Percentiles rank a stretch among this genome's conserved stretches.
phyloP scores from a whole-genome alignment of 2,888 invertebrate species.

The Lasioglossum marginatum region DNA sequence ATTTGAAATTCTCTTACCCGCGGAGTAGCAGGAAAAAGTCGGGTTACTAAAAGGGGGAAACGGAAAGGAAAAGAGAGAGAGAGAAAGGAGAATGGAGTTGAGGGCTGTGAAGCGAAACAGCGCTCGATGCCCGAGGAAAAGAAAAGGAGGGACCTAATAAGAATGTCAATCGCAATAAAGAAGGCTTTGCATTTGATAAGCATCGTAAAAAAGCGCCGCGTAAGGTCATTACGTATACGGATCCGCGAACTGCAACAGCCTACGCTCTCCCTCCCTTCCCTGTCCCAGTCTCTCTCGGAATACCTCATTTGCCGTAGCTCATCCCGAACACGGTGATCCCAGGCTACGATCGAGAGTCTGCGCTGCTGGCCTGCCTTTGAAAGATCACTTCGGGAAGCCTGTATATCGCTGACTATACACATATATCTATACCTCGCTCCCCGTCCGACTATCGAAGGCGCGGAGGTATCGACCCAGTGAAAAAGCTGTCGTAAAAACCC shows the following conservation, averaged over 20 bases:
- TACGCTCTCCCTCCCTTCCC: slow-evolving; percentile 46
- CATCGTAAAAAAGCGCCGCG: slow-evolving; percentile 80
- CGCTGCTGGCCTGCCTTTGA: slow-evolving; percentile 49
- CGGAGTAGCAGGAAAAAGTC: slow-evolving; percentile 36
- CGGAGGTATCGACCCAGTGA: slow-evolving; percentile 40
- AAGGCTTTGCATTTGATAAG: slow-evolving; percentile 83
- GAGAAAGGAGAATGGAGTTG: background rate
- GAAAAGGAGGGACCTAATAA: slow-evolving; percentile 74
- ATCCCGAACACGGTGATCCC: slow-evolving; percentile 44
- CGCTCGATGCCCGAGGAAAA: background rate
- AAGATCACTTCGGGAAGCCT: slow-evolving; percentile 46
- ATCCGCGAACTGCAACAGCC: slow-evolving; percentile 61
- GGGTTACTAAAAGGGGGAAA: background rate
- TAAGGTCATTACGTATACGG: slow-evolving; percentile 75
- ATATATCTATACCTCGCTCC: background rate
- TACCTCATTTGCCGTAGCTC: slow-evolving; percentile 66
- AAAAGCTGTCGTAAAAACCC: slow-evolving; percentile 44
- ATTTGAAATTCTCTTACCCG: slow-evolving; percentile 78
- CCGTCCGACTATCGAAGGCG: slow-evolving; percentile 43
- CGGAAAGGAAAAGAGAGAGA: slow-evolving; percentile 7
- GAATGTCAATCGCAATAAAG: slow-evolving; percentile 83
- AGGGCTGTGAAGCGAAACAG: background rate
- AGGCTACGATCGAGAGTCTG: slow-evolving; percentile 32
- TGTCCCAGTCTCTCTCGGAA: slow-evolving; percentile 46
- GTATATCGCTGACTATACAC: slow-evolving; percentile 62